Base-by-base conservation (phyloP, 2,797 vertebrate genomes). In the Rhabdomys pumilio region DNA sequence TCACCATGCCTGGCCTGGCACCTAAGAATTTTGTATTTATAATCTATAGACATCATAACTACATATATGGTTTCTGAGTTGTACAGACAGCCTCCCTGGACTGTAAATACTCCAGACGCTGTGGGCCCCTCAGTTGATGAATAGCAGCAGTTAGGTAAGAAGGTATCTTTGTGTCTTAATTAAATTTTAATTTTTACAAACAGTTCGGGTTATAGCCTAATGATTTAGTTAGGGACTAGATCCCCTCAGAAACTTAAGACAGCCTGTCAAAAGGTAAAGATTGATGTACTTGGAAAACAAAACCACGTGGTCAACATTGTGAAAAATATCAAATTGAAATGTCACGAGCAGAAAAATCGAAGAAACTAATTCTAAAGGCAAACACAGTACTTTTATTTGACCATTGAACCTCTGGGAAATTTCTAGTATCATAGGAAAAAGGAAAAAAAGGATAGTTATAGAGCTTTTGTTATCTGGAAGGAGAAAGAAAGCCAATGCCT, bases 381-480 rank as follows among this genome's bases (percentile, higher is more conserved):
- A 47, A 88, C 90, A 75, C 47, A 34, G 50, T 22, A 88, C 44
- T 6, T 92, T 92, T 41, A 50, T 50, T 69, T 65, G 77, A 26
- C 47, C 34, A 57, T 41, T n/a, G 72, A 26, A 15, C 81, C 44
- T 53, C 76, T 61, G 15, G 84, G 53, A 95, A 81, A 57, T 61
- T 93, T 87, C 31, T 95, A 41, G 65, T 90, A 95, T 44, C 75
- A 84, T 15, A 89, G 14, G 26, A 72, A 89, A 93, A 95, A 85
- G 53, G 53, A 7, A 17, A 96, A 41, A 92, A n/a, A 29, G 31
- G 8, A 47, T 79, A 38, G 89, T 95, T 92, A 72, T 47, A 80
- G 67, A 91, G n/a, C 3, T 65, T 12, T 91, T 92, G 85, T 84
- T 94, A 96, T 92, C 96, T 89, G 90, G 95, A 95, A 67, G 73